Base-by-base conservation (phyloP, 2,888 invertebrate species). In the Nephrotoma appendiculata region DNA sequence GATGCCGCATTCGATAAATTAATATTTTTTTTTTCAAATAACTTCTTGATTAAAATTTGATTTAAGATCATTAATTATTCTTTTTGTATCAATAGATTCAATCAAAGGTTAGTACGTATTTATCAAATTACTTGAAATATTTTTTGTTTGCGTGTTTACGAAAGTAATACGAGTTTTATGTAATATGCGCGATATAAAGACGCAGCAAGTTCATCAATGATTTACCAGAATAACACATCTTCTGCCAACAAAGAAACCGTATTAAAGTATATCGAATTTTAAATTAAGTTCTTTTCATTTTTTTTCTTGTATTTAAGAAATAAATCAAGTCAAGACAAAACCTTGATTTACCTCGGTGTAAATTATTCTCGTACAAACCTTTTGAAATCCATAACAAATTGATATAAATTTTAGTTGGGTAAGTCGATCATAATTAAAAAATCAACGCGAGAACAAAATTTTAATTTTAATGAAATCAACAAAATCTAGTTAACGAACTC, bases 401-500 rank as follows among this genome's bases (percentile, higher is more conserved):
- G 71, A 31, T 71, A 71, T 19, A 71, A 15, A 11, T 71, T 71
- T 71, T 71, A 7, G 15, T 52, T 11, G 31, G 71, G 31, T 71
- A 9, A 71, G 71, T 71, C 71, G 71, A 71, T 31, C 71, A 31
- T 71, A 71, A 71, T 71, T 71, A 71, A 71, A 71, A 71, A 71
- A 71, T 71, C 71, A 71, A 71, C 71, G 19, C 71, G 31, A 52
- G 52, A 52, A 52, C 15, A 52, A 52, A 48, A 48, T 48, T 48
- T 48, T 12, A 48, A 71, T 71, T 71, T 71, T 71, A 71, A 71
- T 71, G 71, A 7, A 71, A 71, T 71, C 71, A 71, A 71, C 71
- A 4, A 71, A 71, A 84, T 43, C 43, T 84, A 84, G 84, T 84
- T 84, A 84, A 84, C 84, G 84, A 84, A 84, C 84, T 42, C 84